These are phyloP conservation scores for Listronotus bonariensis DNA, from an alignment of 1,140 invertebrate genomes.

Conservation along the genomic window DNA sequence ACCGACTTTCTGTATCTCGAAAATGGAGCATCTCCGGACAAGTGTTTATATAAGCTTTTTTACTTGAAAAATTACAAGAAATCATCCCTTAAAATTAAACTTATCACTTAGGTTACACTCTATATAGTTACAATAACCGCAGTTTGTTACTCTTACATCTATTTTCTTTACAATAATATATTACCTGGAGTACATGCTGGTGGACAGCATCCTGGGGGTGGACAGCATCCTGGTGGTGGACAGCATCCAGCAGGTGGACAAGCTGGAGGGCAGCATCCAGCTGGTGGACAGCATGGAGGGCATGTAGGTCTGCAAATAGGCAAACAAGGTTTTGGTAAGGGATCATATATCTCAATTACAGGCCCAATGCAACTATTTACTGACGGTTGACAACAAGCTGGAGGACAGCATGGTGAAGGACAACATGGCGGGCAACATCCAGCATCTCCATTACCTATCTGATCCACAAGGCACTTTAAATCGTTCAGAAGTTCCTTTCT, in stretches of 20 bases:
- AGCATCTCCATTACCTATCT: slow-evolving; percentile 45
- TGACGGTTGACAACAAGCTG: slow-evolving; percentile 33
- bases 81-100: too few relatives aligned
- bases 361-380: slow-evolving; percentile 44
- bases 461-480: slow-evolving; percentile 47
- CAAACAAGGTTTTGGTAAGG: slow-evolving; percentile 51
- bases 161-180: slow-evolving; percentile 2
- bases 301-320: slow-evolving; percentile 48
- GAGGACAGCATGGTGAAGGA: slow-evolving; percentile 9
- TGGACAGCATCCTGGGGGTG: slow-evolving; percentile 46
- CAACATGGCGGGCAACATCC: slow-evolving; percentile 37
- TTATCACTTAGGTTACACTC: too few relatives aligned
- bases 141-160: too few relatives aligned
- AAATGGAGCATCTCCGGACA: too few relatives aligned
- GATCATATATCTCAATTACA: slow-evolving; percentile 53
- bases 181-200: slow-evolving; percentile 36
- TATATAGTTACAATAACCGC: too few relatives aligned
- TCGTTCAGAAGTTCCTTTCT: slow-evolving; percentile 46
- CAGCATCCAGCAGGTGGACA: slow-evolving; percentile 45
- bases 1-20: too few relatives aligned
- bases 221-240: slow-evolving; percentile 44
- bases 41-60: too few relatives aligned
- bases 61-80: too few relatives aligned
- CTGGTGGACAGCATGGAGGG: slow-evolving; percentile 34
- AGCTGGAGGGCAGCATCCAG: slow-evolving; percentile 32